Evolutionary conservation across 2,113 vertebrate genomes (phyloP), one percentile per base, ranked within the genome.

Genomic region (Scomber japonicus): DNA sequence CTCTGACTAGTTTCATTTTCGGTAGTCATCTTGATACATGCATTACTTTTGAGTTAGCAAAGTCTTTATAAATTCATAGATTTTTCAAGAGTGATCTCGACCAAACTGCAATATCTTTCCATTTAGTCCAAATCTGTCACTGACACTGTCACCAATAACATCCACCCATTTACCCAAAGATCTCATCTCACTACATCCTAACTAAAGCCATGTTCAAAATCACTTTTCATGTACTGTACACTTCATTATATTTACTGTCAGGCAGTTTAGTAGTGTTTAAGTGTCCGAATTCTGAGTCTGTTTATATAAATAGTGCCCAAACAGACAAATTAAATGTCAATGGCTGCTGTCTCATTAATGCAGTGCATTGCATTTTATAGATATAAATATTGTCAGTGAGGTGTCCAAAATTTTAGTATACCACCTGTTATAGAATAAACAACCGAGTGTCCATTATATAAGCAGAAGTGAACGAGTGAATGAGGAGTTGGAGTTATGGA

Each of bases 21-120:
- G 65, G 55, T 21, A 72, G 27, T n/a, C 48, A 30, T 14, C 59
- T 61, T 84, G 45, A 59, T 88, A 62, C 19, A 76, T 62, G 49
- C 15, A 56, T 62, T 40, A 66, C 21, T 21, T 21, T 69, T 53
- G 24, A 67, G 11, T 51, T 21, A 24, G 55, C 35, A 70, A 31
- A 68, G 21, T 0, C 16, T 62, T 64, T 30, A 17, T 63, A 62
- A 57, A 57, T 74, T 54, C 54, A 2, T 14, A 30, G 27, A 63
- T 56, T 51, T 68, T 59, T 56, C 54, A 27, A 81, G 30, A 40
- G 4, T 27, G 53, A 55, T 78, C 60, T 35, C 1, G 1, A 53
- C 44, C 15, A 60, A 53, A 40, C 19, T n/a, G 69, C 12, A 35
- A 40, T 21, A n/a, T 7, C 3, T 17, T 11, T 40, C 19, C 53